Evolutionary conservation across 2,113 vertebrate genomes (phyloP).

Genomic region (Sarotherodon lohbergeri): DNA sequence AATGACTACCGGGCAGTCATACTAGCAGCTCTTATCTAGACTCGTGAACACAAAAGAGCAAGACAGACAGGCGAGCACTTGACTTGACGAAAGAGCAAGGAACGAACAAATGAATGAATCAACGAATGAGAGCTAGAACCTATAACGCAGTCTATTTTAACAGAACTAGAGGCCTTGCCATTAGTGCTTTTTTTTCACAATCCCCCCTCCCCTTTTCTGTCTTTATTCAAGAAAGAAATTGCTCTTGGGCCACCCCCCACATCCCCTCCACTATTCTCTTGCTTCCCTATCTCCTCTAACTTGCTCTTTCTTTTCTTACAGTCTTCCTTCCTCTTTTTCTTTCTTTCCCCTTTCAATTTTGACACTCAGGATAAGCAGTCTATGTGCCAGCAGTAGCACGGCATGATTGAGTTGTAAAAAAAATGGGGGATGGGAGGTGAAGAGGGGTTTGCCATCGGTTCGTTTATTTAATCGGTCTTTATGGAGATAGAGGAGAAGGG

Average conservation of each 20-base stretch:
- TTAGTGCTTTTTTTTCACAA: slow-evolving; percentile 87
- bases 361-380: slow-evolving; percentile 91
- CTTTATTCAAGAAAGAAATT: slow-evolving; percentile 85
- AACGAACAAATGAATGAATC: slow-evolving; percentile 76
- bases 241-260: slow-evolving; percentile 72
- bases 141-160: slow-evolving; percentile 90
- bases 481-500: slow-evolving; percentile 83
- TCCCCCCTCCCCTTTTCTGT: slow-evolving; percentile 43
- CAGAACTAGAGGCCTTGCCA: slow-evolving; percentile 86
- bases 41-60: slow-evolving; percentile 77
- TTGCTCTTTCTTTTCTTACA: slow-evolving; percentile 42
- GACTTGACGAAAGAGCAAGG: slow-evolving; percentile 85
- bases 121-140: slow-evolving; percentile 74
- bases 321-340: slow-evolving; percentile 80
- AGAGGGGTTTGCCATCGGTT: slow-evolving; percentile 70
- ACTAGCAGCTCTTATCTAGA: slow-evolving; percentile 86
- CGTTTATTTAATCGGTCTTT: slow-evolving; percentile 87
- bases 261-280: slow-evolving; percentile 84
- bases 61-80: slow-evolving; percentile 83
- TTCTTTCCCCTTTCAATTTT: slow-evolving; percentile 97
- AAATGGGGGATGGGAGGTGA: slow-evolving; percentile 62
- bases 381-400: slow-evolving; percentile 81
- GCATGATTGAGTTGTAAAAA: slow-evolving; percentile 99
- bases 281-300: slow-evolving; percentile 59
- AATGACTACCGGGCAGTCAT: slow-evolving; percentile 83